Percentiles rank a stretch among this genome's conserved stretches.
These are phyloP conservation scores for Porites divaricata DNA, from an alignment of 92 coral and sea anemone species.

Conservation along the genomic window DNA sequence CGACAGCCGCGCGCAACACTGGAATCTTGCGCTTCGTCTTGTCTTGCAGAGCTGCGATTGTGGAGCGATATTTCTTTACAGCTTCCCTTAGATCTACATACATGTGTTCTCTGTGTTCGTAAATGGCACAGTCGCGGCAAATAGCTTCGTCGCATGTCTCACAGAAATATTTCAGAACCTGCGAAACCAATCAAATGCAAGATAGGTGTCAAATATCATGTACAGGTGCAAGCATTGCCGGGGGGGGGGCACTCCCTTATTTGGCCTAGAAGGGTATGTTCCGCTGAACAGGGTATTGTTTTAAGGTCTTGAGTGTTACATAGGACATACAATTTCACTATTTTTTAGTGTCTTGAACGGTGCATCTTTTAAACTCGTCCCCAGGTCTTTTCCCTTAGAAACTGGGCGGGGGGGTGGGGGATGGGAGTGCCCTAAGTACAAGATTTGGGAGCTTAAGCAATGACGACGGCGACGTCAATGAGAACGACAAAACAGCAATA, in stretches of 20 bases:
- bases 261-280: too few relatives aligned
- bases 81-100: slow-evolving; percentile 88
- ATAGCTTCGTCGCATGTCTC: slow-evolving; percentile 93
- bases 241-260: neutral
- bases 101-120: slow-evolving; percentile 90
- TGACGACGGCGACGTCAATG: too few relatives aligned
- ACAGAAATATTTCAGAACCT: slow-evolving; percentile 86
- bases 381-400: too few relatives aligned
- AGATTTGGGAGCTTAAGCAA: too few relatives aligned
- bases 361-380: too few relatives aligned
- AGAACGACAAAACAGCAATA: too few relatives aligned
- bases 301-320: too few relatives aligned
- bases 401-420: too few relatives aligned
- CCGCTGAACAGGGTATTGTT: too few relatives aligned
- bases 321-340: too few relatives aligned
- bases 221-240: neutral
- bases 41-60: slow-evolving; percentile 76
- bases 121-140: slow-evolving; percentile 93
- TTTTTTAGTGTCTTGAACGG: too few relatives aligned
- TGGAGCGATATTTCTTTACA: slow-evolving; percentile 79
- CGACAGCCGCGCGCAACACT: slow-evolving; percentile 80
- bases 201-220: neutral
- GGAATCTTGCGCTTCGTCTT: slow-evolving; percentile 85
- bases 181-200: neutral
- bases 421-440: too few relatives aligned